phyloP scores from a whole-genome alignment of 1,140 invertebrate species.

The Drosophila watanabei region DNA sequence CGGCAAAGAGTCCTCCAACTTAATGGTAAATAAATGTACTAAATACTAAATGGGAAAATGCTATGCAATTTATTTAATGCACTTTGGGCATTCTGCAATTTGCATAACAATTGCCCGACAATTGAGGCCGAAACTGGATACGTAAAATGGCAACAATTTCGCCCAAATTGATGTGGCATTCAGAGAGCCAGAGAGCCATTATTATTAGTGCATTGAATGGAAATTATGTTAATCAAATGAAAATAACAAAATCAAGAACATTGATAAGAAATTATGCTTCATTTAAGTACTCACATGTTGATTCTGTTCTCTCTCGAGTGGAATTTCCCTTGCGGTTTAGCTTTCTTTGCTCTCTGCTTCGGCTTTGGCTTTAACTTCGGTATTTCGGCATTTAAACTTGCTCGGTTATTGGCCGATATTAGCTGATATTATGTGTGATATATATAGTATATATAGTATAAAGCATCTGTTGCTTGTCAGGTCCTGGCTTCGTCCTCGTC shows the following conservation, averaged over 20 bases:
- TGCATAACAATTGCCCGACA: slow-evolving; percentile 29
- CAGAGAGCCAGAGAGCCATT: slow-evolving; percentile 1
- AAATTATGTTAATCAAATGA: slow-evolving; percentile 7
- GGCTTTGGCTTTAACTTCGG: not conserved
- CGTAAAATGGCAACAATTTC: slow-evolving; percentile 6
- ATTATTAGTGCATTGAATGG: slow-evolving; percentile 16
- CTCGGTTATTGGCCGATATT: not conserved
- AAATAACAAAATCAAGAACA: not conserved
- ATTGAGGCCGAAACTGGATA: slow-evolving; percentile 6
- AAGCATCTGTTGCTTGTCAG: slow-evolving; percentile 18
- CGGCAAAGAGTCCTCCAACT: not conserved
- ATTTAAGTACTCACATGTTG: slow-evolving; percentile 25
- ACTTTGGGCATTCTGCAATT: slow-evolving; percentile 14
- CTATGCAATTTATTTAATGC: slow-evolving; percentile 21
- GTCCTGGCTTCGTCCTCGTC: not conserved
- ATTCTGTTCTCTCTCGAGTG: slow-evolving; percentile 1
- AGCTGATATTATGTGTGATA: not conserved
- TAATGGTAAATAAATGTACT: slow-evolving; percentile 12
- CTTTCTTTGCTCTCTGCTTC: slow-evolving; percentile 6
- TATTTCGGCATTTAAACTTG: slow-evolving; percentile 40
- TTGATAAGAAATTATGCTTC: not conserved
- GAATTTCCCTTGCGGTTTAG: not conserved
- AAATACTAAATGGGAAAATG: slow-evolving; percentile 1
- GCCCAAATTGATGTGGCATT: slow-evolving; percentile 4
- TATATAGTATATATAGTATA: slow-evolving; percentile 1